Evolutionary conservation across 2,113 vertebrate genomes (phyloP), one percentile per base, ranked within the genome.

Genomic region (Donacobius atricapilla): DNA sequence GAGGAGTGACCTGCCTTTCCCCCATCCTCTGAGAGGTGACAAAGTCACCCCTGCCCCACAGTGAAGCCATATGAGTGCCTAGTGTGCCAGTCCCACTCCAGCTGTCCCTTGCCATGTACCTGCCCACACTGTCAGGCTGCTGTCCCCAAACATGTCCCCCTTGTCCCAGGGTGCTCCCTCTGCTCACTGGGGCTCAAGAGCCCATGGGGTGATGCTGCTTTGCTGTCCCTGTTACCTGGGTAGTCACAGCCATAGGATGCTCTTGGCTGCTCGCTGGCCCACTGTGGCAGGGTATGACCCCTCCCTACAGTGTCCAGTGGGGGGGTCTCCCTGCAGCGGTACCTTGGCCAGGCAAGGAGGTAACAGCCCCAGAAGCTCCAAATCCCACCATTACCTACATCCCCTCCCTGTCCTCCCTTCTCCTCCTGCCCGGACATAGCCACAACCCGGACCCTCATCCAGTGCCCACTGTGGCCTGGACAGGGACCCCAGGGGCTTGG

Each of bases 131-230:
- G 17, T n/a, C 1, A 8, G n/a, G 12, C 11, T 6, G 6, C 17
- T 39, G 39, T 17, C 44, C 40, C 45, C 33, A 24, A 1, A 13
- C 0, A 0, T 1, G 15, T 44, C 27, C 7, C 33, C 15, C 17
- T 15, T 6, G 1, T 25, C n/a, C 30, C 13, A 11, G 45, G 15
- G 15, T 13, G 33, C 4, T 19, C 31, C 31, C 83, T 25, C 21
- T 13, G 1, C 44, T 44, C 21, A 9, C 28, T 33, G 28, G 31
- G 39, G 24, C 24, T 35, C 61, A 37, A n/a, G n/a, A 72, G 1
- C 33, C 25, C 11, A 0, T 0, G 3, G 68, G 42, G n/a, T 0
- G 0, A 48, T 30, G 77, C 11, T 9, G 1, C 30, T 31, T 48
- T 33, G 39, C 22, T 24, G 24, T 30, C 31, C 27, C 27, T 40